A percentile compares a stretch with the other conserved stretches of the same genome.
Conservation (phyloP, 2,797 vertebrate species). For the Falco cherrug region DNA sequence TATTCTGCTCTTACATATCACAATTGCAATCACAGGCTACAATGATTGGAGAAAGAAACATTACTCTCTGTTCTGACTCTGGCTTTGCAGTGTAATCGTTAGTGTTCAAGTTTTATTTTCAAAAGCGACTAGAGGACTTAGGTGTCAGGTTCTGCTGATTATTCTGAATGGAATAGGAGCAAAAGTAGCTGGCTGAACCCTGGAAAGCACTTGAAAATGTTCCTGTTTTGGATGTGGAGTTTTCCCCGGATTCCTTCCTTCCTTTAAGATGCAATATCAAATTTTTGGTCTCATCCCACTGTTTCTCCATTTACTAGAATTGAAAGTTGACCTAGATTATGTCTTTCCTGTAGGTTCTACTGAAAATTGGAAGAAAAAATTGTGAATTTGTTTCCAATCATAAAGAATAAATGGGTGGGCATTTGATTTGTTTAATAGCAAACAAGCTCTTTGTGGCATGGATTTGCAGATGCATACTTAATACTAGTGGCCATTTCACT, state of each 20-base stretch:
- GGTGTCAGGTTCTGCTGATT: neutral
- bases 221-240: neutral
- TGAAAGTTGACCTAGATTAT: neutral
- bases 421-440: neutral
- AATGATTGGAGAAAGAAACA: neutral
- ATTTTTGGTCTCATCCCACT: neutral
- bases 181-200: neutral
- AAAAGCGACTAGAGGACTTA: neutral
- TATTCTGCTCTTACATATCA: neutral
- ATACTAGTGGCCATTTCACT: neutral
- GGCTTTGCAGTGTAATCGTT: neutral
- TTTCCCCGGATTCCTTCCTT: neutral
- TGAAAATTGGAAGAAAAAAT: neutral
- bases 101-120: neutral
- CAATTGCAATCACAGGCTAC: neutral
- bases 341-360: neutral
- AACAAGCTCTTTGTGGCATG: neutral
- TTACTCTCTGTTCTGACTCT: neutral
- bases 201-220: neutral
- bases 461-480: neutral
- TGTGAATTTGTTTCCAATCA: neutral
- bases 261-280: neutral
- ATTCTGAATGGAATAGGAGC: neutral
- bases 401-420: neutral
- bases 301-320: neutral